These are phyloP conservation scores for Heliothis peltigera DNA, from an alignment of 2,888 invertebrate species.

Conservation along the genomic window DNA sequence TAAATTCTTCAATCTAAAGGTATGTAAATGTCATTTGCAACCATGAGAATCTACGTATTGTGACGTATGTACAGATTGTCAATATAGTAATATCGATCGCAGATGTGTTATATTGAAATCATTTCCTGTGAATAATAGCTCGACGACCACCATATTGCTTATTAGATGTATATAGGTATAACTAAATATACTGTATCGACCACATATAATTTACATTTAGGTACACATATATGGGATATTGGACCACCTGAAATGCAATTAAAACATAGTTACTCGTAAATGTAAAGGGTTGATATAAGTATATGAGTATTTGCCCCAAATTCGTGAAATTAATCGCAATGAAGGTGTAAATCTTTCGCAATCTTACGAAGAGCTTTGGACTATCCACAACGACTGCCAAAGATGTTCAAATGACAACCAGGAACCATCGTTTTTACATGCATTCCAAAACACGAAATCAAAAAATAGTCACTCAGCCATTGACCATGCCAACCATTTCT, in stretches of 20 bases:
- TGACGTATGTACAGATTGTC: not conserved
- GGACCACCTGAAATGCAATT: slow-evolving; percentile 3
- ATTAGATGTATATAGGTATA: not conserved
- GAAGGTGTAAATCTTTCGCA: too few relatives aligned
- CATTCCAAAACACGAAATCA: too few relatives aligned
- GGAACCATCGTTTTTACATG: too few relatives aligned
- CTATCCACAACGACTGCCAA: too few relatives aligned
- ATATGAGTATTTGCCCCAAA: slow-evolving; percentile 18
- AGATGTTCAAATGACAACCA: too few relatives aligned
- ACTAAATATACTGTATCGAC: not conserved
- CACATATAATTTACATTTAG: not conserved
- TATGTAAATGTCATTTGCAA: too few relatives aligned
- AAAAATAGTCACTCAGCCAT: too few relatives aligned
- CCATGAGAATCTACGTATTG: not conserved
- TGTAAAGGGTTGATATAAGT: not conserved
- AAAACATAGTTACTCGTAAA: not conserved
- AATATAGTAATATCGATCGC: slow-evolving; percentile 12
- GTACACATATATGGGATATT: not conserved
- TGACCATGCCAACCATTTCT: too few relatives aligned
- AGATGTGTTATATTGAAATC: slow-evolving; percentile 28
- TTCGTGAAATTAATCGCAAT: slow-evolving; percentile 5
- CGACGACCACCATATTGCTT: slow-evolving; percentile 7
- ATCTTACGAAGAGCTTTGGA: too few relatives aligned
- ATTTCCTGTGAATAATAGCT: slow-evolving; percentile 48
- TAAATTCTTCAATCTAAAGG: too few relatives aligned